Base-by-base conservation (phyloP, 2,888 invertebrate genomes). In the Micoletzkya japonica region DNA sequence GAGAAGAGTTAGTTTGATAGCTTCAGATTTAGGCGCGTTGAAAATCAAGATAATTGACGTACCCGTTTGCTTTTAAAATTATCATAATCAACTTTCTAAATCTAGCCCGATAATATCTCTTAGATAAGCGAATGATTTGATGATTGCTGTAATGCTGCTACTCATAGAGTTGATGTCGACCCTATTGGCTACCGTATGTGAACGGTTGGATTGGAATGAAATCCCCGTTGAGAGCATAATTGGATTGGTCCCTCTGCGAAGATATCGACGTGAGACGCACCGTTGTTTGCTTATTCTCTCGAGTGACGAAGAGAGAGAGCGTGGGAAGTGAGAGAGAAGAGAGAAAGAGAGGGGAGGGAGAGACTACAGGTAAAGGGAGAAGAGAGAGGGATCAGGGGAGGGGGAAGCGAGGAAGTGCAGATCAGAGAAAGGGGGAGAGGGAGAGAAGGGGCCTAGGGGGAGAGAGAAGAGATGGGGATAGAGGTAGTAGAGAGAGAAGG, bases 261-360 rank as follows among this genome's bases (percentile, higher is more conserved):
- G 24, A 28, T 7, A 28, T 60, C 60, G 60, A 60, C 60, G 60
- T 60, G 60, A 39, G 60, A 32, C 60, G 37, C 60, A 60, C 60
- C 60, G 37, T 60, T 59, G 26, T 37, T 39, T 60, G n/a, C 28
- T 60, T 60, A 28, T 28, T 59, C 36, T 59, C 36, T 36, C 36
- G 10, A 17, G 20, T 28, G 36, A 59, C 20, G n/a, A 60, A 24
- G n/a, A 26, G 20, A 32, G 58, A 26, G 37, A 39, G 30, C 17
- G 44, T 37, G 30, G 60, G n/a, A 14, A 60, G 24, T 4, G 44
- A 39, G 60, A 60, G 26, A 30, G 60, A 39, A 0, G 39, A 44
- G 60, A 60, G 60, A 60, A 17, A 17, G 60, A 60, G 14, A 28
- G 39, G 28, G 20, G 6, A 37, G 37, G 14, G 58, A 37, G 37